Evolutionary conservation across 1,140 invertebrate species (phyloP).

Genomic region (Megathymus violae): DNA sequence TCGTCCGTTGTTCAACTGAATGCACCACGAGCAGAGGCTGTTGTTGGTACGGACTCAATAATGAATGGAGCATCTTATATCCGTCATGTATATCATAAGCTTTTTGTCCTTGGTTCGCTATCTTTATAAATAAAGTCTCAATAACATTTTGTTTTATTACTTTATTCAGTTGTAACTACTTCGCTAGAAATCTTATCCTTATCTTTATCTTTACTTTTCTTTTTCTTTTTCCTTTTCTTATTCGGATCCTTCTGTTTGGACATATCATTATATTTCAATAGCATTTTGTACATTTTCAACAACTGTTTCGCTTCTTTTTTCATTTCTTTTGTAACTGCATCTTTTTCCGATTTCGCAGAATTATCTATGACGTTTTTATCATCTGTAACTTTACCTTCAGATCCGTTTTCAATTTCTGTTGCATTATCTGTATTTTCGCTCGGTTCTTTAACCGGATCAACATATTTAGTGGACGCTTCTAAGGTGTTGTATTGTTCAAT

Average conservation of each 20-base stretch:
- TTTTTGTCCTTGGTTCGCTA: no score
- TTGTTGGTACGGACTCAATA: no score
- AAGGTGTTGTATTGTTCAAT: slow-evolving; percentile 79
- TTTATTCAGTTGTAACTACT: not conserved
- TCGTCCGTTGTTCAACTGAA: no score
- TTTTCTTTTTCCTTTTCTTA: slow-evolving; percentile 73
- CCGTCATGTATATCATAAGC: no score
- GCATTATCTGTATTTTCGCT: slow-evolving; percentile 21
- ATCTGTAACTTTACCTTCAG: slow-evolving; percentile 5
- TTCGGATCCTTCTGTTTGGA: slow-evolving; percentile 61
- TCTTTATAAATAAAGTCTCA: no score
- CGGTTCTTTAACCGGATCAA: slow-evolving; percentile 63
- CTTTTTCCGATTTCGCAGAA: slow-evolving; percentile 2
- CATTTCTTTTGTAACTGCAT: slow-evolving; percentile 64
- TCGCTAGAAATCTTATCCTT: slow-evolving; percentile 17
- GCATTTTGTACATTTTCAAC: slow-evolving; percentile 80
- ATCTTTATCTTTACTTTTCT: slow-evolving; percentile 58
- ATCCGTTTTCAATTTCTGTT: slow-evolving; percentile 3
- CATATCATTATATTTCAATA: slow-evolving; percentile 78
- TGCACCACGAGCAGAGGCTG: no score
- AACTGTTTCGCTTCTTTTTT: slow-evolving; percentile 78
- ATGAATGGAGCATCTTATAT: no score
- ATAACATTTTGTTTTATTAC: not conserved
- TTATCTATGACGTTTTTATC: slow-evolving; percentile 10
- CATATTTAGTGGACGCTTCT: slow-evolving; percentile 71